These are phyloP conservation scores for Drosophila persimilis DNA, from an alignment of 1,140 invertebrate genomes.

Conservation along the genomic window DNA sequence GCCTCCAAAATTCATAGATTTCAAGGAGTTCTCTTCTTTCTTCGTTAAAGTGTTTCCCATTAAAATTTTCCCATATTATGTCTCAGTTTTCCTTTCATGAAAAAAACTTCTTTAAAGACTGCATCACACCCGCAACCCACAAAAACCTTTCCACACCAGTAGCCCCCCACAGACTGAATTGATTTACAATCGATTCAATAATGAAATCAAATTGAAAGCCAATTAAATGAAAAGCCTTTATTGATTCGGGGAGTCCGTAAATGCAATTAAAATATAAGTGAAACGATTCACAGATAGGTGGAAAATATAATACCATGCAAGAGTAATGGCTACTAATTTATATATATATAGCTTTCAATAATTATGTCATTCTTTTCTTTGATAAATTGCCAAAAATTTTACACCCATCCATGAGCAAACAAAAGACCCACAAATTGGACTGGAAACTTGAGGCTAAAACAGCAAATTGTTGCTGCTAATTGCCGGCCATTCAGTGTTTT, in stretches of 20 bases:
- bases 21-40: no score
- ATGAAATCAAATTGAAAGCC: slow-evolving; percentile 34
- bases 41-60: no score
- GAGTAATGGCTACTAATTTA: slow-evolving; percentile 6
- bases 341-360: slow-evolving; percentile 10
- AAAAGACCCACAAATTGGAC: slow-evolving; percentile 50
- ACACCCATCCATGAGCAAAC: slow-evolving; percentile 12
- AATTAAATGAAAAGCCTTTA: slow-evolving; percentile 31
- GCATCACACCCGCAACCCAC: no score
- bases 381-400: slow-evolving; percentile 8
- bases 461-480: slow-evolving; percentile 78
- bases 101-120: not conserved
- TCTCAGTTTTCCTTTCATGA: not conserved
- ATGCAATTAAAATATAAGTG: slow-evolving; percentile 2
- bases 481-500: slow-evolving; percentile 69
- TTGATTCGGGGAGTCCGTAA: slow-evolving; percentile 1
- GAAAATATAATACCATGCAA: not conserved
- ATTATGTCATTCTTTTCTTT: slow-evolving; percentile 34
- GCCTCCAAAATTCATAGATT: no score
- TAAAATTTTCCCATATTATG: no score
- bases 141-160: no score
- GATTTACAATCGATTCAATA: slow-evolving; percentile 25
- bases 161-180: not conserved
- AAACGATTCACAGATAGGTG: no score
- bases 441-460: slow-evolving; percentile 71